These are phyloP conservation scores for Cyprinodon tularosa DNA, from an alignment of 2,113 vertebrate genomes.

Conservation along the genomic window DNA sequence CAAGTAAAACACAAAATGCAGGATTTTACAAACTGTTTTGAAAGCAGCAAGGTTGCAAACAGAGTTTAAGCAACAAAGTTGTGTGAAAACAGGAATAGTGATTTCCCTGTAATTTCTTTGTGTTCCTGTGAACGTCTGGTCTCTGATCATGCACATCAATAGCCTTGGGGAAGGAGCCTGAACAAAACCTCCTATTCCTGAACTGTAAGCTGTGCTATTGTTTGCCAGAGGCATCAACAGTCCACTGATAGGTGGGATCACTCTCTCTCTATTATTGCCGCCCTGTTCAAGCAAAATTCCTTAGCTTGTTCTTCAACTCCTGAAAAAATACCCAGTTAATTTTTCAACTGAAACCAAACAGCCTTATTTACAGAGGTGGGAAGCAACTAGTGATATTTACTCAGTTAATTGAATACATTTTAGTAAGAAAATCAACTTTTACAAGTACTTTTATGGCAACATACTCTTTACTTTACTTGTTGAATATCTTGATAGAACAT, in stretches of 20 bases:
- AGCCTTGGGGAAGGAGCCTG: not conserved
- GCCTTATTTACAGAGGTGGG: too few relatives aligned
- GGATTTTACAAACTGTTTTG: too few relatives aligned
- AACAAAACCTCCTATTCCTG: slow-evolving; percentile 7
- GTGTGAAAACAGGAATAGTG: not conserved
- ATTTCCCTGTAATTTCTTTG: not conserved
- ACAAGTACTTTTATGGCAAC: too few relatives aligned
- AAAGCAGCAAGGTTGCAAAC: not conserved
- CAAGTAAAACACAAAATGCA: too few relatives aligned
- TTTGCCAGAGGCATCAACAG: slow-evolving; percentile 22
- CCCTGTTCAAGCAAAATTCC: slow-evolving; percentile 7
- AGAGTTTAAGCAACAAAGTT: not conserved
- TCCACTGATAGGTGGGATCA: not conserved
- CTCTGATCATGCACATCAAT: not conserved
- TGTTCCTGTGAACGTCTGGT: not conserved
- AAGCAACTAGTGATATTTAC: too few relatives aligned
- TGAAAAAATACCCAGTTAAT: not conserved
- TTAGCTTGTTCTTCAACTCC: not conserved
- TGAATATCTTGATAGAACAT: too few relatives aligned
- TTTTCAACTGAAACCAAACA: too few relatives aligned
- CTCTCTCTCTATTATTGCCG: not conserved
- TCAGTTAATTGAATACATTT: too few relatives aligned
- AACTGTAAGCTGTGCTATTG: not conserved
- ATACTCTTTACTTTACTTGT: too few relatives aligned
- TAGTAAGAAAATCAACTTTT: too few relatives aligned